Base-by-base conservation (phyloP, 2,797 vertebrate species). In the Tokudaia tokunoshimensis region DNA sequence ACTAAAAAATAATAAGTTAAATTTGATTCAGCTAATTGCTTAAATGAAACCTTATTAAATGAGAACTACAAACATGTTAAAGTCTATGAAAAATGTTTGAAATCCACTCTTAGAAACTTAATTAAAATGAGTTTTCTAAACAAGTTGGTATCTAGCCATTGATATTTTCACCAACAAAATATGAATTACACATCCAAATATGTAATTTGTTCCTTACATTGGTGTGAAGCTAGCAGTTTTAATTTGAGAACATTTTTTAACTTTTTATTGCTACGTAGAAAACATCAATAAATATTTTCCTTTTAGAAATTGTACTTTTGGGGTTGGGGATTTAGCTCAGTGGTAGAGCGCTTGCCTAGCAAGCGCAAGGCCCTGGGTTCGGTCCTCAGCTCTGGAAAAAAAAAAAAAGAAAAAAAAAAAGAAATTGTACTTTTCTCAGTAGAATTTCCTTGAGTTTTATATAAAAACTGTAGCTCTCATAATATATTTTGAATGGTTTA, bases 61-160 rank as follows among this genome's bases (percentile, higher is more conserved):
- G 67, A 93, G 44, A 91, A 87, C 47, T 96, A 92, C 63, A 74
- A 92, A 96, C 52, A 91, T 89, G 19, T 31, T 88, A 88, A 90
- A 92, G 63, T 91, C 37, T 37, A n/a, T 89, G 88, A 96, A 96
- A 67, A 94, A 94, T 95, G 63, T 97, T 97, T 97, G 90, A 94
- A 96, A 96, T 82, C 41, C 87, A 86, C 95, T 93, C 95, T 96
- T 92, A n/a, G 94, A 97, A 95, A 96, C 87, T 95, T 95, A 87
- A 87, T 95, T 97, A 96, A 97, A 97, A 88, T 79, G 47, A 92
- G 81, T 92, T 96, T 96, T 95, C 92, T 83, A 94, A 94, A 93
- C 44, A 79, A 94, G 44, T 95, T 96, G 86, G 57, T 89, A 47
- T 91, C 86, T 94, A 87, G 92, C 82, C 78, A 65, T 92, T 89